Base-by-base conservation (phyloP, 92 coral and sea anemone genomes). In the Desmophyllum pertusum region DNA sequence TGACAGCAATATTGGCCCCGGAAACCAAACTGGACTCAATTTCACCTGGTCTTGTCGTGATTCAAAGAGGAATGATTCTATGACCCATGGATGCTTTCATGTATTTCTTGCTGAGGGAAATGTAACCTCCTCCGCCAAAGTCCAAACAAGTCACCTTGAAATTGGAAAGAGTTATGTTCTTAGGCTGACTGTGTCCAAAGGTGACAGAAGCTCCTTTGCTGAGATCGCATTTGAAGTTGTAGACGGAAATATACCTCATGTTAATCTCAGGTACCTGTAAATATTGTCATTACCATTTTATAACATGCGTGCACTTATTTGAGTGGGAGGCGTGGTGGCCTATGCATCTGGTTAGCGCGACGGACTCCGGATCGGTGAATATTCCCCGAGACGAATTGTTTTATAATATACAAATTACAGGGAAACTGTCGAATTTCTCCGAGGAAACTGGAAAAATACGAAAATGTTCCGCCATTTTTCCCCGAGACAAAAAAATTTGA, bases 11-110 rank as follows among this genome's bases (percentile, higher is more conserved):
- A 63, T 85, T 27, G 83, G 83, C 15, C 83, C 83, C 15, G 86
- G 85, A 42, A 70, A 45, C 8, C 69, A 45, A 0, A 46, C 27
- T 59, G 91, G 91, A 13, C 57, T 90, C 19, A 67, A 72, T 27
- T 90, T 73, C 61, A 55, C 76, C 29, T 90, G 93, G 93, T 68
- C 88, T 5, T 90, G 93, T 66, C 15, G 50, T 50, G 30, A 27
- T 19, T 5, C 33, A 45, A 40, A 1, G 13, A 13, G 6, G 1
- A 69, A 52, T 23, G 11, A 10, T 5, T 61, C 82, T 19, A n/a
- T 27, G n/a, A 70, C 19, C 8, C 10, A 9, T 39, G 11, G 36
- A 25, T 81, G 78, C 59, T 64, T 42, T 45, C 71, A 69, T 79
- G 53, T 74, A 25, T 64, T 79, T 18, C 61, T 17, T 1, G 38